Conservation (phyloP, 2,797 vertebrate species). For the Etheostoma nigrum region DNA sequence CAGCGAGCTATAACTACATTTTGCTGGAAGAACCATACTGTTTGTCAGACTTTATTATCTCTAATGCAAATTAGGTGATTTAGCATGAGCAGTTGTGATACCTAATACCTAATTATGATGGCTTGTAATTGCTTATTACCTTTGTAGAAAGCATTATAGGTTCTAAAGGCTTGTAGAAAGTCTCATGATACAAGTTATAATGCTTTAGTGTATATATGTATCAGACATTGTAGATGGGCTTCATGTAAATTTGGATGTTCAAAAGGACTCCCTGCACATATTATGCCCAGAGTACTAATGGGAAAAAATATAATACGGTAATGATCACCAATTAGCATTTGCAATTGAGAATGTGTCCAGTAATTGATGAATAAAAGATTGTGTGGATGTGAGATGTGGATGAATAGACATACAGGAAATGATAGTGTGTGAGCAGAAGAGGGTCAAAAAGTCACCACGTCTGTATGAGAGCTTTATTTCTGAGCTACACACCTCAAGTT, state of each 20-base stretch:
- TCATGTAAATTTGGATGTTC: background rate
- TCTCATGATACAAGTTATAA: background rate
- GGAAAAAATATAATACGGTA: constrained; percentile 7
- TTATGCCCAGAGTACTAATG: background rate
- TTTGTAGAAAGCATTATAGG: background rate
- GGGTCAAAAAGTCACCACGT: background rate
- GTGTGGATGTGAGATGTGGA: background rate
- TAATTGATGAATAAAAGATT: constrained; percentile 9
- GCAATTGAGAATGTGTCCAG: constrained; percentile 1
- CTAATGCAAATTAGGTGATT: constrained; percentile 5
- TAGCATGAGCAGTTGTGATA: background rate
- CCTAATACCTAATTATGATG: background rate
- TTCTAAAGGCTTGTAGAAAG: constrained; percentile 1
- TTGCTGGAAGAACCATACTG: background rate
- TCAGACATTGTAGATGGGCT: constrained; percentile 6
- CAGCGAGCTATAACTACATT: constrained; percentile 11
- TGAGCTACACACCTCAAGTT: background rate
- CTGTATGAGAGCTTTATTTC: constrained; percentile 14
- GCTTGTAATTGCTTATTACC: constrained; percentile 1
- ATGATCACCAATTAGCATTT: background rate
- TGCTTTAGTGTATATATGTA: background rate
- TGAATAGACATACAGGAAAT: background rate
- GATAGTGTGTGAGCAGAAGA: background rate
- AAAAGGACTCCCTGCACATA: background rate
- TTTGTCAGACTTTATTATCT: background rate